phyloP scores from a whole-genome alignment of 2,113 vertebrate genomes.

The Brachypodius melanocephalos region DNA sequence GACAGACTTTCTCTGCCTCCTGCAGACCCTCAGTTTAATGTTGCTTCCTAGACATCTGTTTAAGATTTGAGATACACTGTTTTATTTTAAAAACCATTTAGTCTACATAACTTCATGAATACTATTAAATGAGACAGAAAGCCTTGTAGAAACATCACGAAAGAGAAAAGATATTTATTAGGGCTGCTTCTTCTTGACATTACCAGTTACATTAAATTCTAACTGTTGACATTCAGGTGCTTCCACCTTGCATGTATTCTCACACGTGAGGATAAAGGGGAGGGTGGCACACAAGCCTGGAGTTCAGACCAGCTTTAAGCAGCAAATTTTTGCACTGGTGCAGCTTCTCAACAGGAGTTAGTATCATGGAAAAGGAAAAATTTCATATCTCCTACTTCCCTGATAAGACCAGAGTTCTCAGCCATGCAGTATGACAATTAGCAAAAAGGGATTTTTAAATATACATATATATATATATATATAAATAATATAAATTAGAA shows the following conservation, averaged over 20 bases:
- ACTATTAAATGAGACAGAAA: neutral
- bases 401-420: neutral
- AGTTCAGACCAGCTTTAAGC: neutral
- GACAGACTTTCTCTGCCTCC: neutral
- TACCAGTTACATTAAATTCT: neutral
- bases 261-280: neutral
- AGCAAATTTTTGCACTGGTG: neutral
- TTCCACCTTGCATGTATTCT: neutral
- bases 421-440: neutral
- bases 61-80: neutral
- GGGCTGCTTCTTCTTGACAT: neutral
- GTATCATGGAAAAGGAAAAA: neutral
- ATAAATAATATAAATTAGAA: neutral
- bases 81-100: neutral
- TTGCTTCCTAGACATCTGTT: neutral
- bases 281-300: neutral
- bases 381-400: neutral
- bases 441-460: neutral
- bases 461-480: too few species aligned
- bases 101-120: neutral
- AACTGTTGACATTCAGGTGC: neutral
- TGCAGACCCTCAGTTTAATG: neutral
- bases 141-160: neutral
- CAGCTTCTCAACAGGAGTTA: neutral
- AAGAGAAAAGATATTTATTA: neutral